Base-by-base conservation (phyloP, 2,888 invertebrate genomes). In the Sarcophaga caerulescens region DNA sequence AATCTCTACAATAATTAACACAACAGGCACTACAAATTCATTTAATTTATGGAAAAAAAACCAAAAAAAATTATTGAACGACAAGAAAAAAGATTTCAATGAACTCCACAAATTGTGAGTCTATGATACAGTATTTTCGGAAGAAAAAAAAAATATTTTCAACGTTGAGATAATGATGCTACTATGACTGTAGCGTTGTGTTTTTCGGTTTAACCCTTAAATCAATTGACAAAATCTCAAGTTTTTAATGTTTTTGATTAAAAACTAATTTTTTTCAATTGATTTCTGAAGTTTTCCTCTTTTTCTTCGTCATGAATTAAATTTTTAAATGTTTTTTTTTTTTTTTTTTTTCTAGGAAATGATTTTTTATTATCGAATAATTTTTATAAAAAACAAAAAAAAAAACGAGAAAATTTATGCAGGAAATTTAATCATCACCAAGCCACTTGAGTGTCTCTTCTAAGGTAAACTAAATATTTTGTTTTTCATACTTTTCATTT, bases 391-490 rank as follows among this genome's bases (percentile, higher is more conserved):
- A 60, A 68, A 80, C 81, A 77, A 77, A 57, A 35, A 60, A 68
- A 80, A 83, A 77, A 74, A 75, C 66, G 77, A 57, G 63, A 77
- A 81, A 70, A 73, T 74, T 74, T 59, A 44, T 81, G 19, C 25
- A 75, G 81, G 74, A 86, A 84, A 84, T 81, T 73, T 47, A 65
- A 81, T 81, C 77, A 75, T 17, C 44, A 59, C 21, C 35, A 73
- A 68, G 65, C 52, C 63, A 66, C 60, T 76, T 76, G 17, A 35
- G 35, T 0, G 8, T 10, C 35, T 2, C 35, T 35, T 2, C 35
- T 35, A 35, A 35, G 10, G 35, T 35, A 35, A 35, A 35, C 8
- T 35, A 35, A 35, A 35, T 35, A 35, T 35, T 35, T 35, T 35
- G 35, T 10, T 35, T 35, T 35, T 35, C 35, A 35, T 2, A 35